These are phyloP conservation scores for Eurypyga helias DNA, from an alignment of 2,113 vertebrate species.

Conservation along the genomic window DNA sequence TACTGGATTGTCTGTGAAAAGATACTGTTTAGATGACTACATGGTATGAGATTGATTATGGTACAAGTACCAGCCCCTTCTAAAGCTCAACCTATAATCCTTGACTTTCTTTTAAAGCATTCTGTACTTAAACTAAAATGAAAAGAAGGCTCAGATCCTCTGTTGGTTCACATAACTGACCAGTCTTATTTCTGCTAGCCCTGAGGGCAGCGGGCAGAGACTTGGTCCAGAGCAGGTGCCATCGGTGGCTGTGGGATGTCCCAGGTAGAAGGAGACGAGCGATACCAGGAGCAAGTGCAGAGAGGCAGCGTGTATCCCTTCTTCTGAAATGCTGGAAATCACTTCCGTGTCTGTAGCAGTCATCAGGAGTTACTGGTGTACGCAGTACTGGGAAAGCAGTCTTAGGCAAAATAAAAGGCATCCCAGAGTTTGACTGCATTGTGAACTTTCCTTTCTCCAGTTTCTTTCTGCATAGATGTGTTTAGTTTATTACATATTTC, in stretches of 20 bases:
- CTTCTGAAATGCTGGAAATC: neutral
- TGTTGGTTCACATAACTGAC: neutral
- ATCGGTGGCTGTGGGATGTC: neutral
- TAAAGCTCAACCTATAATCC: neutral
- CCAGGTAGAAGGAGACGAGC: neutral
- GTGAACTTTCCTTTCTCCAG: neutral
- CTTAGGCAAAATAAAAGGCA: neutral
- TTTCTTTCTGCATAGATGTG: neutral
- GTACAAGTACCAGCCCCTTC: neutral
- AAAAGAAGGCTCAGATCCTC: neutral
- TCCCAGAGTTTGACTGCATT: neutral
- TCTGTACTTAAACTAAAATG: neutral
- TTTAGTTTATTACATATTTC: conserved; percentile 24
- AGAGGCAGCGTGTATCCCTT: rapidly evolving
- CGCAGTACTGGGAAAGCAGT: neutral
- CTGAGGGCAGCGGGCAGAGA: neutral
- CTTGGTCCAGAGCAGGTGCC: neutral
- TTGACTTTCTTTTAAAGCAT: neutral
- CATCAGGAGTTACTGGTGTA: neutral
- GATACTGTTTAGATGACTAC: neutral
- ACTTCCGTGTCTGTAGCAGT: neutral
- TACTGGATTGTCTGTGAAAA: neutral
- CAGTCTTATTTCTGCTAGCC: neutral
- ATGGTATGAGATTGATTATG: neutral
- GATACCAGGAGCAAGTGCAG: neutral